Percentiles rank a stretch among this genome's conserved stretches.
phyloP scores from a whole-genome alignment of 2,888 invertebrate genomes.

The Cremastinae sp. region DNA sequence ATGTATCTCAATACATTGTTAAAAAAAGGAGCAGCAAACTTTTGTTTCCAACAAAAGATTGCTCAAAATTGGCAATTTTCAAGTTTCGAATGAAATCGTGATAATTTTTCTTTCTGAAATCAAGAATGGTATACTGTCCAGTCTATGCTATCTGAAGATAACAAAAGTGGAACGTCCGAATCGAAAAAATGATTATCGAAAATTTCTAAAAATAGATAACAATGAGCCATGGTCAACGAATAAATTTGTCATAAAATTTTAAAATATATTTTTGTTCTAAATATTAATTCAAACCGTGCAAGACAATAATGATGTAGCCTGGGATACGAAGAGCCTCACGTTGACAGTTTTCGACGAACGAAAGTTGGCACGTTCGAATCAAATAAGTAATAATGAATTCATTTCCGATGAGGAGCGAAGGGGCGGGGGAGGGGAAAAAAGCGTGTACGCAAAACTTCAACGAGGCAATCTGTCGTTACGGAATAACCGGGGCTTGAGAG shows the following conservation, averaged over 20 bases:
- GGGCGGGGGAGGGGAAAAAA: background rate
- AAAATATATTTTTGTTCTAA: background rate
- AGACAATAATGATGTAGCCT: conserved; percentile 21
- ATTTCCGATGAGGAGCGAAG: conserved; percentile 49
- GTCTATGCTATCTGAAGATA: no score
- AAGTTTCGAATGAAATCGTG: no score
- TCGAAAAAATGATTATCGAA: background rate
- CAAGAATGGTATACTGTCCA: no score
- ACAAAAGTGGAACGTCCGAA: no score
- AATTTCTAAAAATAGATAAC: no score
- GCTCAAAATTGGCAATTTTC: no score
- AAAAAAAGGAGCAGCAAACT: no score
- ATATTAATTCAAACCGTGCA: conserved; percentile 37
- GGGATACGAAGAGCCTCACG: conserved; percentile 15
- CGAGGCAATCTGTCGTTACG: conserved; percentile 51
- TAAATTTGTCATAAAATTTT: background rate
- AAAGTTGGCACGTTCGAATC: conserved; percentile 47
- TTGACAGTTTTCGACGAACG: conserved; percentile 33
- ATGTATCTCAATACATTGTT: no score
- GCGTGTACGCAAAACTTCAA: conserved; percentile 30
- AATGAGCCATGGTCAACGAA: background rate
- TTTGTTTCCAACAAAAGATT: no score
- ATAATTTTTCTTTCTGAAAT: no score
- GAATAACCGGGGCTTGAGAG: conserved; percentile 23
- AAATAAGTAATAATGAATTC: conserved; percentile 57